Conservation (phyloP, 2,797 vertebrate species). For the Malurus splendens region DNA sequence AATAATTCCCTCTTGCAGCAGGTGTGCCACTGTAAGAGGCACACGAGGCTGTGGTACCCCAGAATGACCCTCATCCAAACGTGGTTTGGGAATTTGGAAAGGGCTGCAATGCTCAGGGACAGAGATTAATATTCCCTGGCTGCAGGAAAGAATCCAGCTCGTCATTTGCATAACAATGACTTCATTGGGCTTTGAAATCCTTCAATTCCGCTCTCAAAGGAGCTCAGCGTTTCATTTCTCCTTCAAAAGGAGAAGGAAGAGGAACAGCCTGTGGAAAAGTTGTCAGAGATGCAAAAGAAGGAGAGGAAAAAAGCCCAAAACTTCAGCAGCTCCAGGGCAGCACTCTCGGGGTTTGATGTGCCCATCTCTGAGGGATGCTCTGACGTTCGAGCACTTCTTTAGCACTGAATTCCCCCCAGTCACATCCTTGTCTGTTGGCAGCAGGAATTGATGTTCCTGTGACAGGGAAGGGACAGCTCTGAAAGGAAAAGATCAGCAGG, state of each 20-base stretch:
- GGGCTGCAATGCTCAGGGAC: fast-evolving
- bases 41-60: fast-evolving
- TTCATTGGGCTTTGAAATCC: background rate
- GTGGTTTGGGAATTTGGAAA: background rate
- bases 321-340: background rate
- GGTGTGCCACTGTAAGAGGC: background rate
- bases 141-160: fast-evolving
- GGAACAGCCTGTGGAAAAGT: background rate
- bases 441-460: background rate
- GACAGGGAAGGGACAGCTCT: background rate
- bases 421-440: background rate
- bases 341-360: background rate
- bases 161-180: background rate
- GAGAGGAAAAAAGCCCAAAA: background rate
- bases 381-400: background rate
- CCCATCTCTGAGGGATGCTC: background rate
- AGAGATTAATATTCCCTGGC: background rate
- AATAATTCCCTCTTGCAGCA: background rate
- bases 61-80: background rate
- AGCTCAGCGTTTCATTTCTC: background rate
- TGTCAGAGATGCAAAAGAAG: background rate
- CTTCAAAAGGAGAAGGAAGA: background rate
- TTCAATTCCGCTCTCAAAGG: background rate
- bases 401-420: background rate
- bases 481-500: background rate